Conservation (phyloP, 2,113 vertebrate species). For the Crotalus tigris region DNA sequence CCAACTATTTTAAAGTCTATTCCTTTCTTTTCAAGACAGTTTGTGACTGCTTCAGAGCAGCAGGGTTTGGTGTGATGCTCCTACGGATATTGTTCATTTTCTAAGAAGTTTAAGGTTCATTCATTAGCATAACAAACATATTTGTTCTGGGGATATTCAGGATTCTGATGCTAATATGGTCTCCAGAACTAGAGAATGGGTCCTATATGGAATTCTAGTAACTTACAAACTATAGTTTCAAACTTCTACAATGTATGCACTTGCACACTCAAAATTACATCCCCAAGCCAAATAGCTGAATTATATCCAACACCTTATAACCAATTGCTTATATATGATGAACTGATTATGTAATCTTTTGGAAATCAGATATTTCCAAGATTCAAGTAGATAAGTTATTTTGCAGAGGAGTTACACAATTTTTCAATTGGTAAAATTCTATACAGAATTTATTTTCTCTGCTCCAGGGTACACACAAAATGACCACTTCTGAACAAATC, state of each 20-base stretch:
- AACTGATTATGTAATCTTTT: neutral
- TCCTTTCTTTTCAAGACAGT: neutral
- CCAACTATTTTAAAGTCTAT: neutral
- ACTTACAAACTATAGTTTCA: neutral
- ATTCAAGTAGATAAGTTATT: neutral
- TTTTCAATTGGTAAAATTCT: neutral
- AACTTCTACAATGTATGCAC: neutral
- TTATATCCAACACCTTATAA: no score
- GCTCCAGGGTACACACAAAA: accelerated
- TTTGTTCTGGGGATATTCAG: neutral
- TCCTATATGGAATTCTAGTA: neutral
- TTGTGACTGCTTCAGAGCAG: neutral
- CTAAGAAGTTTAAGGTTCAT: neutral
- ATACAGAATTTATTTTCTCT: neutral
- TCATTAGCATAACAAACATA: neutral
- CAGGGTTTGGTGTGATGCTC: neutral
- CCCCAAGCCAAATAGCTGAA: neutral
- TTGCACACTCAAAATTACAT: neutral
- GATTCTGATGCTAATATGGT: neutral
- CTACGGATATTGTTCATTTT: neutral
- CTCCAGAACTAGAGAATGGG: neutral
- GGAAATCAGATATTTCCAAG: neutral
- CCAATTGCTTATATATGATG: neutral
- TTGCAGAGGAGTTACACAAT: neutral
- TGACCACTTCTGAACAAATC: neutral